Evolutionary conservation across 1,140 invertebrate genomes (phyloP), one percentile per base, ranked within the genome.

Genomic region (Macrotrachela quadricornifera): DNA sequence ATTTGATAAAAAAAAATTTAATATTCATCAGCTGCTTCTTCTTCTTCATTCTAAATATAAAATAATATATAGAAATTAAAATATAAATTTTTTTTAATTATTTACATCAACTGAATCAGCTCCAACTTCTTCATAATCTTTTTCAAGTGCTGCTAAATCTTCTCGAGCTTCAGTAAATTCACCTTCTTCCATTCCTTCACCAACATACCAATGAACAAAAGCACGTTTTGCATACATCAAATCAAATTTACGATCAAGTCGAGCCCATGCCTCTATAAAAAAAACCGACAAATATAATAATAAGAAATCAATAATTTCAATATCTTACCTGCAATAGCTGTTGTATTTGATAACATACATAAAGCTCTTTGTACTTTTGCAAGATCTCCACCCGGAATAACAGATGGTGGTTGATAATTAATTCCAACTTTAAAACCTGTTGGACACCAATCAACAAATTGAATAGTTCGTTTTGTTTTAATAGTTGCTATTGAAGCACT

Each of bases 331-430:
- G 78, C 78, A 58, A 82, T 80, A 51, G 80, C 80, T n/a, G 80
- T 82, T 51, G 79, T 82, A 73, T 83, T 83, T 60, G 78, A 79
- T 71, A 82, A 75, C 78, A 81, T 81, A 73, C 74, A 74, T 74
- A 82, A 51, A 72, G 78, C 62, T 75, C 80, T 54, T 41, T 57
- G 64, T 1, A 74, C 71, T 59, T 72, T 73, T 18, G 75, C 74
- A 49, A 77, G 59, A 76, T 79, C 73, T 75, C 79, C 54, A 75
- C 80, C 74, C 74, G 80, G 60, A 73, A 79, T 62, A 9, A 81
- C 80, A 18, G 80, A 82, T 71, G 65, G 64, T 44, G 79, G 78
- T 67, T 81, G 79, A 68, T 80, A 80, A 70, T 81, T 81, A 68
- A 81, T 80, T 58, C 79, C 79, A n/a, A 81, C 78, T 72, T 52